A percentile compares a stretch with the other conserved stretches of the same genome.
These are phyloP conservation scores for Cydia pomonella DNA, from an alignment of 1,140 invertebrate species.

Conservation along the genomic window DNA sequence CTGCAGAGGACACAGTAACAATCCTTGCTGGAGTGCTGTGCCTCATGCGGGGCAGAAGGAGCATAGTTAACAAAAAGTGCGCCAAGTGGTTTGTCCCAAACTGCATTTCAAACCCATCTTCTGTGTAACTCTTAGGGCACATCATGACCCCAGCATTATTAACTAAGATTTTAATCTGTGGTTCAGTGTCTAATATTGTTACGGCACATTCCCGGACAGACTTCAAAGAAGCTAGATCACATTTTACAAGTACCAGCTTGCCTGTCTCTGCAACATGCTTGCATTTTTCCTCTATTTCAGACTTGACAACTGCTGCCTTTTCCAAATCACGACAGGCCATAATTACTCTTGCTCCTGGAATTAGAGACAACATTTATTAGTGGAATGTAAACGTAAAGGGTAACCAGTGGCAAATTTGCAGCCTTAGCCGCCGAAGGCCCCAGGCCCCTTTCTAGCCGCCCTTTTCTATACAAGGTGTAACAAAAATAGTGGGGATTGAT, in stretches of 20 bases:
- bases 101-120: constrained; percentile 92
- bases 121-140: constrained; percentile 84
- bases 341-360: constrained; percentile 86
- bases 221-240: constrained; percentile 87
- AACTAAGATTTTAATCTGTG: constrained; percentile 86
- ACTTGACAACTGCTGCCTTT: constrained; percentile 78
- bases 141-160: constrained; percentile 92
- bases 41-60: constrained; percentile 86
- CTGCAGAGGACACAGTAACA: constrained; percentile 79
- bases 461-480: no score
- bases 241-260: constrained; percentile 81
- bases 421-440: no score
- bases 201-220: constrained; percentile 88
- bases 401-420: no score
- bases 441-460: no score
- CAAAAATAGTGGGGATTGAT: no score
- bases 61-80: constrained; percentile 92
- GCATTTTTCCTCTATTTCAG: constrained; percentile 75
- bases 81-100: constrained; percentile 91
- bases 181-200: constrained; percentile 81
- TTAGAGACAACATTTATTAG: background rate
- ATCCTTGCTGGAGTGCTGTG: constrained; percentile 82
- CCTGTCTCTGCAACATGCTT: constrained; percentile 77
- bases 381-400: background rate
- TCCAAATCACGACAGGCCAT: constrained; percentile 87